These are phyloP conservation scores for Pterostichus madidus DNA, from an alignment of 2,888 invertebrate genomes.

Conservation along the genomic window DNA sequence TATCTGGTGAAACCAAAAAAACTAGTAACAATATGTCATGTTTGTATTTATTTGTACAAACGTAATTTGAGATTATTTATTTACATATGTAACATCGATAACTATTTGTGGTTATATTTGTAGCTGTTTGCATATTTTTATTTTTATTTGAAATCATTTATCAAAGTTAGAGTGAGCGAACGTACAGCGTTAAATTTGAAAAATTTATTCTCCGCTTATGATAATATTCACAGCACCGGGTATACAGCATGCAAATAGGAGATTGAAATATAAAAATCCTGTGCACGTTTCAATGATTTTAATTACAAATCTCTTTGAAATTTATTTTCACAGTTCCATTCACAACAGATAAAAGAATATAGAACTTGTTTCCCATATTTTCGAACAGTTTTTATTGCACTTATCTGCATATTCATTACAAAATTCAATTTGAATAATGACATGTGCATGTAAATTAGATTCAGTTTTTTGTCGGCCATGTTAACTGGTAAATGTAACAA, in stretches of 20 bases:
- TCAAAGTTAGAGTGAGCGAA: not conserved
- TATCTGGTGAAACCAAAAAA: not conserved
- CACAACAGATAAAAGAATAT: slow-evolving; percentile 49
- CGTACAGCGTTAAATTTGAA: slow-evolving; percentile 3
- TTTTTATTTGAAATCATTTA: not conserved
- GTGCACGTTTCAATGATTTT: slow-evolving; percentile 51
- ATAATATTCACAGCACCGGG: not conserved
- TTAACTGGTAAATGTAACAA: slow-evolving; percentile 43
- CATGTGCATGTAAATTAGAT: slow-evolving; percentile 57
- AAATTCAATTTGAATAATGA: slow-evolving; percentile 63
- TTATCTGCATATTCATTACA: slow-evolving; percentile 63
- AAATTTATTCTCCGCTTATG: not conserved
- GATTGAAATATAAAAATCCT: slow-evolving; percentile 37
- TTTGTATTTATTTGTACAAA: too few relatives aligned
- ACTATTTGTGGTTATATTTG: not conserved
- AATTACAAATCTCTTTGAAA: slow-evolving; percentile 64
- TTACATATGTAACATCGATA: not conserved
- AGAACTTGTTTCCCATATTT: slow-evolving; percentile 61
- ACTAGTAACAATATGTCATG: too few relatives aligned
- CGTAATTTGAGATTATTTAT: not conserved
- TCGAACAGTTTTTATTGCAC: slow-evolving; percentile 49
- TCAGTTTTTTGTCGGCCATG: slow-evolving; percentile 42
- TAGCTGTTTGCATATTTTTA: not conserved
- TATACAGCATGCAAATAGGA: slow-evolving; percentile 15
- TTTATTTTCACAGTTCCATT: slow-evolving; percentile 44